These are phyloP conservation scores for Trichacis sp. DNA, from an alignment of 2,888 invertebrate genomes.

Conservation along the genomic window DNA sequence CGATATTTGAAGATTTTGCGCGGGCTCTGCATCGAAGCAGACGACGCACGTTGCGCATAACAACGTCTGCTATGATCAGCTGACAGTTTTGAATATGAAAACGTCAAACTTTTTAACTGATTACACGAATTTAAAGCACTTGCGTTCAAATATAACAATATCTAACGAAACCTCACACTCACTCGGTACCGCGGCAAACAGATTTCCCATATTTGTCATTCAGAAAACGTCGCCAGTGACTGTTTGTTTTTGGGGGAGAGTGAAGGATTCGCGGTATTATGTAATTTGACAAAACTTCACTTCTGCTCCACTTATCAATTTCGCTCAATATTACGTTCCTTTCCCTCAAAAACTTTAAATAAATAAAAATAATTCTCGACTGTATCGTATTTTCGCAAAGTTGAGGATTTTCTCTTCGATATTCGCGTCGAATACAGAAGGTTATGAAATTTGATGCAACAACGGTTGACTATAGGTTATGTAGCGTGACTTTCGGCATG, in stretches of 20 bases:
- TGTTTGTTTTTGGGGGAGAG: neutral
- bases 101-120: neutral
- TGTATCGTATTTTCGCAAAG: too few species aligned
- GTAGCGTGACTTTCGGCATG: neutral
- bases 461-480: neutral
- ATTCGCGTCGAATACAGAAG: too few species aligned
- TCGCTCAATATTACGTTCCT: too few species aligned
- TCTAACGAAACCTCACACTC: neutral
- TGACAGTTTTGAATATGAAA: constrained; percentile 36
- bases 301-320: neutral
- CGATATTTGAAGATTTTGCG: neutral
- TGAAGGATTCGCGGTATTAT: neutral
- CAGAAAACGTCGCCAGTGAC: neutral
- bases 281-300: neutral
- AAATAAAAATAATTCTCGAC: too few species aligned
- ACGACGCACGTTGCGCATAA: constrained; percentile 39
- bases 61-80: constrained; percentile 57
- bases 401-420: too few species aligned
- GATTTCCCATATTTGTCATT: neutral
- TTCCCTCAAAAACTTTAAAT: too few species aligned
- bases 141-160: neutral
- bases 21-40: constrained; percentile 36
- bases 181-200: neutral
- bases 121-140: neutral
- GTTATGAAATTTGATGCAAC: neutral